These are phyloP conservation scores for Vanessa atalanta DNA, from an alignment of 1,140 invertebrate species.

Conservation along the genomic window DNA sequence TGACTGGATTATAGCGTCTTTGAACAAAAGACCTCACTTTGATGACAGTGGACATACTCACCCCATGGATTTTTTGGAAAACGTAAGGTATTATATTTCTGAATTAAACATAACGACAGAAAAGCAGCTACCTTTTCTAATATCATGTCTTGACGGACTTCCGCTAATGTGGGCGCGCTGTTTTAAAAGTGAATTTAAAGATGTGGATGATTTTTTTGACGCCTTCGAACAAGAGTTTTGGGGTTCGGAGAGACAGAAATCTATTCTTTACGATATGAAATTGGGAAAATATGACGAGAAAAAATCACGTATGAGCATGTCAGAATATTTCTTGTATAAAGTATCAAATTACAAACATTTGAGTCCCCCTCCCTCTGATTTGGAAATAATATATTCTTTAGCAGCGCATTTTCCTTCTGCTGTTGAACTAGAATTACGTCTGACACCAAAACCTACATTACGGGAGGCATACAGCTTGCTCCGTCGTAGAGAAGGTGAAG, in stretches of 20 bases:
- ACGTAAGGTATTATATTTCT: conserved; percentile 70
- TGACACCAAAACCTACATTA: conserved; percentile 71
- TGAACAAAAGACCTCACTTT: conserved; percentile 68
- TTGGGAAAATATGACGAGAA: conserved; percentile 70
- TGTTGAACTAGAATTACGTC: conserved; percentile 70
- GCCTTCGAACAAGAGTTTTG: conserved; percentile 75
- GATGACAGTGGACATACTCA: conserved; percentile 71
- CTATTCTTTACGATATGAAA: conserved; percentile 73
- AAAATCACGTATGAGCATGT: conserved; percentile 66
- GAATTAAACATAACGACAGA: conserved; percentile 64
- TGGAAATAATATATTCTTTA: conserved; percentile 75
- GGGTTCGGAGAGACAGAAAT: conserved; percentile 70
- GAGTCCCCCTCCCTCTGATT: conserved; percentile 70
- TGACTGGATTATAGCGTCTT: conserved; percentile 65
- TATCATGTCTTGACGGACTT: conserved; percentile 70
- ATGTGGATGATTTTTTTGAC: conserved; percentile 60
- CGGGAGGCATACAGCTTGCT: conserved; percentile 71
- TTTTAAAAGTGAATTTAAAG: conserved; percentile 68
- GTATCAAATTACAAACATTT: conserved; percentile 73
- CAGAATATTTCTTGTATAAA: conserved; percentile 74
- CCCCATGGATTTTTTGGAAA: conserved; percentile 73
- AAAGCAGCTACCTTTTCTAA: conserved; percentile 68
- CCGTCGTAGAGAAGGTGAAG: conserved; percentile 69
- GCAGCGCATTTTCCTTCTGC: conserved; percentile 74
- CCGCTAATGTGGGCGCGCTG: conserved; percentile 75